These are phyloP conservation scores for Sinocyclocheilus grahami DNA, from an alignment of 2,113 vertebrate species.

Conservation along the genomic window DNA sequence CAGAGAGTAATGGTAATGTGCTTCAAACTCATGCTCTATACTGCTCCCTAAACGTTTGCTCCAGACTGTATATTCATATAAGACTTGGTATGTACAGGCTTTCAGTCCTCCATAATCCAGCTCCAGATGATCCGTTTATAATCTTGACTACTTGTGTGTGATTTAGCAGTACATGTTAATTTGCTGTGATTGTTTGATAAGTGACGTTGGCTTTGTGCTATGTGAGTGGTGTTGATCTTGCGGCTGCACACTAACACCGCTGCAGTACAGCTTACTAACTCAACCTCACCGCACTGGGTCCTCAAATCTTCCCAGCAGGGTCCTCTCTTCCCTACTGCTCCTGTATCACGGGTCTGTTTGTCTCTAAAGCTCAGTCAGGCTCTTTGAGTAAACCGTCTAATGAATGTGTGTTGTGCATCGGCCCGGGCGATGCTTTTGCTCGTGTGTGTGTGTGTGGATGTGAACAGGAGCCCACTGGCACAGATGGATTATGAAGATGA, in stretches of 20 bases:
- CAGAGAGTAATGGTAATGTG: too few relatives aligned
- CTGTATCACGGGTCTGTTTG: slow-evolving; percentile 2
- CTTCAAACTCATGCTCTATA: too few relatives aligned
- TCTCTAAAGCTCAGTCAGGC: background rate
- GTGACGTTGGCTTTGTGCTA: background rate
- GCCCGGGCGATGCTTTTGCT: slow-evolving; percentile 7
- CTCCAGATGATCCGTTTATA: background rate
- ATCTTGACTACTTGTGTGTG: background rate
- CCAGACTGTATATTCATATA: background rate
- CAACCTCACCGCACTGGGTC: background rate
- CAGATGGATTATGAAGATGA: background rate
- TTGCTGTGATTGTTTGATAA: background rate
- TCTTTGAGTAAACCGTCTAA: background rate
- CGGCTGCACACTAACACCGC: slow-evolving; percentile 24
- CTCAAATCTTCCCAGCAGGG: background rate
- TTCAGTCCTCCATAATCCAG: background rate
- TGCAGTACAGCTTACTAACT: slow-evolving; percentile 41
- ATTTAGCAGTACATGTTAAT: background rate
- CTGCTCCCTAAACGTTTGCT: background rate
- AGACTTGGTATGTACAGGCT: slow-evolving; percentile 11
- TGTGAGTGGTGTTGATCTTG: slow-evolving; percentile 14
- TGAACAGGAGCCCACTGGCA: too few relatives aligned
- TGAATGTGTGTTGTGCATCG: slow-evolving; percentile 22
- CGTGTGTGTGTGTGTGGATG: slow-evolving; percentile 18
- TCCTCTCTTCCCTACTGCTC: slow-evolving; percentile 31